These are phyloP conservation scores for Drosophila ananassae DNA, from an alignment of 1,140 invertebrate genomes.

Conservation along the genomic window DNA sequence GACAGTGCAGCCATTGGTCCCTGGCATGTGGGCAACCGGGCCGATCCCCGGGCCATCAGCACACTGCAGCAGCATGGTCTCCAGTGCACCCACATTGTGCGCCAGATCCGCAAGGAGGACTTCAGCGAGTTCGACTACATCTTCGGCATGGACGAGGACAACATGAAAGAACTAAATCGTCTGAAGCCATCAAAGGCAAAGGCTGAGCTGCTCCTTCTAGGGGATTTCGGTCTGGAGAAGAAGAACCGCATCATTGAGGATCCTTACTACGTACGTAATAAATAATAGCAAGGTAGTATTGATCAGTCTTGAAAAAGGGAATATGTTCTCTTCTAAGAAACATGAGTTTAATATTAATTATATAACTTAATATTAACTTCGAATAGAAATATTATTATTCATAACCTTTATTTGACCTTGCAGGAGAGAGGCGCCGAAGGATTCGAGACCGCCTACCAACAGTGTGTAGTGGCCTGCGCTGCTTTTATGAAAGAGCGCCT, in stretches of 20 bases:
- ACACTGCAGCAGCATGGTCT: constrained; percentile 90
- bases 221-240: constrained; percentile 90
- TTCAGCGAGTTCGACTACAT: constrained; percentile 93
- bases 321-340: too few relatives aligned
- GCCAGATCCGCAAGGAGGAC: constrained; percentile 90
- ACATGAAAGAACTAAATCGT: constrained; percentile 89
- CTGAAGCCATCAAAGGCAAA: constrained; percentile 87
- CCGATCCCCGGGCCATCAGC: constrained; percentile 90
- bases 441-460: constrained; percentile 90
- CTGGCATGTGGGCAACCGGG: constrained; percentile 93
- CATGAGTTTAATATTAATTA: too few relatives aligned
- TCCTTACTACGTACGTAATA: constrained; percentile 91
- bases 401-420: constrained; percentile 56
- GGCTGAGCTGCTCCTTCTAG: constrained; percentile 91
- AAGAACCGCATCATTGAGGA: constrained; percentile 92
- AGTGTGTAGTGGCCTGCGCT: constrained; percentile 88
- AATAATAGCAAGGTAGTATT: background rate
- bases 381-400: background rate
- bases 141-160: constrained; percentile 95
- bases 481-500: constrained; percentile 86
- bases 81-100: constrained; percentile 89
- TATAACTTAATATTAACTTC: background rate
- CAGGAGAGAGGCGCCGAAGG: constrained; percentile 87
- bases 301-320: background rate
- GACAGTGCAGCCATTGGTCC: constrained; percentile 94